phyloP scores from a whole-genome alignment of 2,113 vertebrate genomes.

The Otus sunia region DNA sequence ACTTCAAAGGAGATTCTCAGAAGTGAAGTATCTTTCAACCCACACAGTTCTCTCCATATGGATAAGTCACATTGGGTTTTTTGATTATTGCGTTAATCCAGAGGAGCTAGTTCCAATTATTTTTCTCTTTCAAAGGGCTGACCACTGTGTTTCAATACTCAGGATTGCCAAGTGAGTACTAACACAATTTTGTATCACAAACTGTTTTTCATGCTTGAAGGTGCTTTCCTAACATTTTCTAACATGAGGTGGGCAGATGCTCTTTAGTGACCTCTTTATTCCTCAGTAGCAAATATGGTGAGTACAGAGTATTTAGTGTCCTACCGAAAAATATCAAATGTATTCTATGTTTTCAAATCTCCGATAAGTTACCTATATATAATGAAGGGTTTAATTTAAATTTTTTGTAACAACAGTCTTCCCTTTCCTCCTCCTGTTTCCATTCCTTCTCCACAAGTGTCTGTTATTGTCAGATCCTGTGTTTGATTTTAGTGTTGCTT shows the following conservation, averaged over 20 bases:
- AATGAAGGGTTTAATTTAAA: not conserved
- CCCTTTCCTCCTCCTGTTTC: not conserved
- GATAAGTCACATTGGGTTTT: not conserved
- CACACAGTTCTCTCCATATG: not conserved
- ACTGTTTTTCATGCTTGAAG: not conserved
- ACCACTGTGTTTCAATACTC: not conserved
- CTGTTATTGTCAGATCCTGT: not conserved
- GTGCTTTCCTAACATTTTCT: not conserved
- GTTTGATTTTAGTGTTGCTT: not conserved
- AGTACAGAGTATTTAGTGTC: not conserved
- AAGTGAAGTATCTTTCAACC: not conserved
- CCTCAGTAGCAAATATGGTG: not conserved
- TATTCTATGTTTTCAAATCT: not conserved
- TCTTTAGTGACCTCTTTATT: not conserved
- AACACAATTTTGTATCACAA: not conserved
- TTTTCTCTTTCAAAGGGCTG: not conserved
- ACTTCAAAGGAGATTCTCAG: not conserved
- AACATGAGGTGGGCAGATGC: not conserved
- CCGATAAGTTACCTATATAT: not conserved
- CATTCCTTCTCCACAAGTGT: not conserved
- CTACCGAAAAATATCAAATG: not conserved
- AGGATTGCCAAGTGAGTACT: not conserved
- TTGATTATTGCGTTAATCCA: not conserved
- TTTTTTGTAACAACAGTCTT: not conserved
- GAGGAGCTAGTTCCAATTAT: not conserved